Evolutionary conservation across 2,113 vertebrate species (phyloP).

Genomic region (Puffinus mauretanicus): DNA sequence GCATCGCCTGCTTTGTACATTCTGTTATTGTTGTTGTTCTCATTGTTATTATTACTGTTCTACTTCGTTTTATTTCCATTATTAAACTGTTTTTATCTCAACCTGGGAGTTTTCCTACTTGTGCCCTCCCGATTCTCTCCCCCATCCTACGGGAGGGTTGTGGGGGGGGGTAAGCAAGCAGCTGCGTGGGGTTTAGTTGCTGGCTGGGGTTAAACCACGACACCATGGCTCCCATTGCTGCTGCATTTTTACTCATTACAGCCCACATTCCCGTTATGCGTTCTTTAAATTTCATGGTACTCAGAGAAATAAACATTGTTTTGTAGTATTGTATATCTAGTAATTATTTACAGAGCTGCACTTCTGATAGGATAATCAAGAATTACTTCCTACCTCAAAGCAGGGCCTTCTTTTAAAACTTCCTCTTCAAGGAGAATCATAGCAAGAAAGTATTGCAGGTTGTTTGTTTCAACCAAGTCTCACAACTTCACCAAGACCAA

Average conservation of each 20-base stretch:
- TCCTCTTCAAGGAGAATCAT: background rate
- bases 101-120: too few species aligned
- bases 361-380: background rate
- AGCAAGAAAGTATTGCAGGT: background rate
- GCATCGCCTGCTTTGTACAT: too few species aligned
- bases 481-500: background rate
- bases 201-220: too few species aligned
- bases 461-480: background rate
- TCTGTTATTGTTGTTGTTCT: too few species aligned
- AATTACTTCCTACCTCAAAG: background rate
- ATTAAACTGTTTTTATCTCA: too few species aligned
- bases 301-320: background rate
- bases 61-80: too few species aligned
- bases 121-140: too few species aligned
- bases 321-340: background rate
- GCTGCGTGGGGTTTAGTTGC: too few species aligned
- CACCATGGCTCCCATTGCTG: background rate
- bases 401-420: background rate
- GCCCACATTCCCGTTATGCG: rapidly evolving
- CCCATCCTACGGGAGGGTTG: too few species aligned
- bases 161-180: too few species aligned
- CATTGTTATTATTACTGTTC: too few species aligned
- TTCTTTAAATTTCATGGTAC: background rate
- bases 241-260: background rate
- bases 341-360: background rate